Percentiles rank a stretch among this genome's conserved stretches.
These are phyloP conservation scores for Chrysomallon squamiferum DNA, from an alignment of 1,140 invertebrate species.

Conservation along the genomic window DNA sequence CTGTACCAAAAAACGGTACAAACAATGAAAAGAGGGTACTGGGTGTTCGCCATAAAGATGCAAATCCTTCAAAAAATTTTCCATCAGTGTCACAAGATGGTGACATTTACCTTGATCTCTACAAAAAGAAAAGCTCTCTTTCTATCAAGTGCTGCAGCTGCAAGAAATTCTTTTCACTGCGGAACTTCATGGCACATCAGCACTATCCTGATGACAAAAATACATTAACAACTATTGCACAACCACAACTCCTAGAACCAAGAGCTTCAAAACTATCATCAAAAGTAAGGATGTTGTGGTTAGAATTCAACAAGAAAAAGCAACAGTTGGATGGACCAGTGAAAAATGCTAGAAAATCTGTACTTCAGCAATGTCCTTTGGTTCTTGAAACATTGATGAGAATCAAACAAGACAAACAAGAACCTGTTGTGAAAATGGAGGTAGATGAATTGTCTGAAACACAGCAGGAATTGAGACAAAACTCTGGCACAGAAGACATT, in stretches of 20 bases:
- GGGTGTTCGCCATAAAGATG: not conserved
- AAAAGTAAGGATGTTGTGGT: slow-evolving; percentile 44
- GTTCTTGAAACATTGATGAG: too few species aligned
- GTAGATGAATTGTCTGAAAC: too few species aligned
- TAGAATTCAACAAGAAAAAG: slow-evolving; percentile 40
- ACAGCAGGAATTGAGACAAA: too few species aligned
- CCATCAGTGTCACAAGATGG: slow-evolving; percentile 35
- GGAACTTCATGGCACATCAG: slow-evolving; percentile 48
- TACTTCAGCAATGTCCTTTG: too few species aligned
- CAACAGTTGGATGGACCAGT: slow-evolving; percentile 18
- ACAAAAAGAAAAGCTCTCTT: slow-evolving; percentile 38
- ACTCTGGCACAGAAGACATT: too few species aligned
- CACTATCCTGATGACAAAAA: slow-evolving; percentile 38
- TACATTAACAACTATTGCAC: slow-evolving; percentile 28
- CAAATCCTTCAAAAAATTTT: not conserved
- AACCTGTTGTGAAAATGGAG: too few species aligned
- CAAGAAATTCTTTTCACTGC: slow-evolving; percentile 47
- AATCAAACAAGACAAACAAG: too few species aligned
- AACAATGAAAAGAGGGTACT: slow-evolving; percentile 1
- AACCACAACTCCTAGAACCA: slow-evolving; percentile 36
- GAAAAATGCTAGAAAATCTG: too few species aligned
- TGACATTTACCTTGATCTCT: slow-evolving; percentile 49
- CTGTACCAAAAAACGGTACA: not conserved
- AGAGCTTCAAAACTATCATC: slow-evolving; percentile 34
- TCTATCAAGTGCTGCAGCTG: slow-evolving; percentile 53